Evolutionary conservation across 1,140 invertebrate genomes (phyloP).

Genomic region (Chrysoperla carnea): DNA sequence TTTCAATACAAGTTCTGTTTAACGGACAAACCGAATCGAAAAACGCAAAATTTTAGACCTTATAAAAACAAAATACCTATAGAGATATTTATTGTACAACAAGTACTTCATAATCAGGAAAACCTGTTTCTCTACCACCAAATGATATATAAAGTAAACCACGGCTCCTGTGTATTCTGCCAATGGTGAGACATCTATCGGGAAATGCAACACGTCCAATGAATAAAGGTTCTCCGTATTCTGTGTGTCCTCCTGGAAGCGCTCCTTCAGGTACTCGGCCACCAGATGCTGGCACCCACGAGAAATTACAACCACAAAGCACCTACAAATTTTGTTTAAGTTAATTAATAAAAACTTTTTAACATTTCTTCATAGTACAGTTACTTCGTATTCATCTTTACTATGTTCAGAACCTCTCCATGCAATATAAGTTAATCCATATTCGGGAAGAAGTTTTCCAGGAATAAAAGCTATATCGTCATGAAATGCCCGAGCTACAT

Average conservation of each 20-base stretch:
- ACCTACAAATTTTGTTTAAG: constrained; percentile 18
- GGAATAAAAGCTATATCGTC: constrained; percentile 60
- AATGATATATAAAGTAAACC: constrained; percentile 53
- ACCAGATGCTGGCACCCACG: constrained; percentile 40
- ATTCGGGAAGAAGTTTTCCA: constrained; percentile 55
- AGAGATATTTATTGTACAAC: constrained; percentile 16
- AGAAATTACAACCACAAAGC: constrained; percentile 34
- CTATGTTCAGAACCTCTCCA: constrained; percentile 64
- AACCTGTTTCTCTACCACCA: constrained; percentile 47
- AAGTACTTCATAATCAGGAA: constrained; percentile 56
- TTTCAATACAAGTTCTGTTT: not conserved
- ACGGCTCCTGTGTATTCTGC: constrained; percentile 58
- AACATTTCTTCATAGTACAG: not conserved
- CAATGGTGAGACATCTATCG: constrained; percentile 43
- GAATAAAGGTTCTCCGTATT: constrained; percentile 55
- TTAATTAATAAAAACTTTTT: not conserved
- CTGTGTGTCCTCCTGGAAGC: constrained; percentile 49
- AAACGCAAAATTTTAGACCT: too few species aligned
- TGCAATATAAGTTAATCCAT: constrained; percentile 53
- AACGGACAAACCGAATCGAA: too few species aligned
- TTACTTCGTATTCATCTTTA: constrained; percentile 53
- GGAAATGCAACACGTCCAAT: constrained; percentile 47
- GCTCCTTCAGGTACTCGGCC: constrained; percentile 50
- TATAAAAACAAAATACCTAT: too few species aligned
- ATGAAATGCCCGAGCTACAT: constrained; percentile 49